These are phyloP conservation scores for Chrysina gloriosa DNA, from an alignment of 2,888 invertebrate species.

Conservation along the genomic window DNA sequence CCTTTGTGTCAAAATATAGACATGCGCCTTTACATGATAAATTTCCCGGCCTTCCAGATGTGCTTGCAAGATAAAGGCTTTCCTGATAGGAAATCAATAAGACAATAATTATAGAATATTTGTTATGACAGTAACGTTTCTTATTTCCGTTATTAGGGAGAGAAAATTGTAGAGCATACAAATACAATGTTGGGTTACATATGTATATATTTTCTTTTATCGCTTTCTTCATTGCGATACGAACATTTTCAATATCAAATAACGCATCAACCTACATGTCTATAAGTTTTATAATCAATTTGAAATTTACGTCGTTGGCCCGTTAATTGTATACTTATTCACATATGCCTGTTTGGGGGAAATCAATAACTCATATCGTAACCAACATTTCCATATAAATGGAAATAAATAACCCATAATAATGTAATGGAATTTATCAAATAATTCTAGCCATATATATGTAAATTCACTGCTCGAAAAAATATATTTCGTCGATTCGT, in stretches of 20 bases:
- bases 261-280: conserved; percentile 6
- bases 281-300: conserved; percentile 26
- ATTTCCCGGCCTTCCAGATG: conserved; percentile 50
- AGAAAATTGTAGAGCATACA: conserved; percentile 23
- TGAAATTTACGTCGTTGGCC: neutral
- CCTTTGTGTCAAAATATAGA: neutral
- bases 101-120: conserved; percentile 57
- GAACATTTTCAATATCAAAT: conserved; percentile 33
- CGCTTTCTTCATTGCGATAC: conserved; percentile 2
- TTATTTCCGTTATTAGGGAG: conserved; percentile 9
- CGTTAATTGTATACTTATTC: conserved; percentile 22
- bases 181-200: neutral
- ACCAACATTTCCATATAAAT: conserved; percentile 8
- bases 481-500: too few relatives aligned
- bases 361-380: neutral
- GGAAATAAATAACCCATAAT: neutral
- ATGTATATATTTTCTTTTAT: neutral
- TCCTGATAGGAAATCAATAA: conserved; percentile 57
- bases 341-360: conserved; percentile 5
- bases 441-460: too few relatives aligned
- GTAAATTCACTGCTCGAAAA: too few relatives aligned
- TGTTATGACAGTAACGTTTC: conserved; percentile 46
- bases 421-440: too few relatives aligned
- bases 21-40: conserved; percentile 11
- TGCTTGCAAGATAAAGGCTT: conserved; percentile 54